Evolutionary conservation across 2,797 vertebrate species (phyloP), one percentile per base, ranked within the genome.

Genomic region (Alosa sapidissima): DNA sequence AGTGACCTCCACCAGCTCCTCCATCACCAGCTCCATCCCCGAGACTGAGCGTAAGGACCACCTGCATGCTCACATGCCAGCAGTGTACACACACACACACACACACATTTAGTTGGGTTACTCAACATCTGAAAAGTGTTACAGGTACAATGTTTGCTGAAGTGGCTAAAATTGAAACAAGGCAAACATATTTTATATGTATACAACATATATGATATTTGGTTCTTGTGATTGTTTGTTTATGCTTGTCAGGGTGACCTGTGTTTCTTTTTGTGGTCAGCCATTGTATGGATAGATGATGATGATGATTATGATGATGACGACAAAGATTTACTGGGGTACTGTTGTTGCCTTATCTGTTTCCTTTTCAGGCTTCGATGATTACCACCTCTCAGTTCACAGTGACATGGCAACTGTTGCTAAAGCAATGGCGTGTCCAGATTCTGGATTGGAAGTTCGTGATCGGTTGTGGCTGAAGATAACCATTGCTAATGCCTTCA

Each of bases 391-490:
- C 89, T 99, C 98, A 91, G 97, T 99, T 93, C 98, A 99, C 95
- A 98, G 96, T 0, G 98, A 99, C 93, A 99, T 99, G 97, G 97
- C 97, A 72, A 98, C 97, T 7, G 96, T 99, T 82, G 98, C 98
- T 82, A 99, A 99, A 94, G 98, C 98, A 82, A 99, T 99, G 98
- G 98, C 97, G 85, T 98, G 97, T 83, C 96, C 97, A 54, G 98
- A 99, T 91, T 99, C 98, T 0, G 98, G 98, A 86, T 93, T 99
- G 85, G 98, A 99, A 92, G 98, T 99, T 87, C 96, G 98, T 65
- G 98, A 99, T 93, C 96, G 98, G 90, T 99, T 99, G 98, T 99
- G 98, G 98, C 96, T 99, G 89, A 99, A 99, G 96, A 99, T 99
- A 92, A 99, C 98, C 86, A 99, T 99, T 85, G 97, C 98, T 84